Conservation (phyloP, 1,140 invertebrate species). For the Subanguina moxae region DNA sequence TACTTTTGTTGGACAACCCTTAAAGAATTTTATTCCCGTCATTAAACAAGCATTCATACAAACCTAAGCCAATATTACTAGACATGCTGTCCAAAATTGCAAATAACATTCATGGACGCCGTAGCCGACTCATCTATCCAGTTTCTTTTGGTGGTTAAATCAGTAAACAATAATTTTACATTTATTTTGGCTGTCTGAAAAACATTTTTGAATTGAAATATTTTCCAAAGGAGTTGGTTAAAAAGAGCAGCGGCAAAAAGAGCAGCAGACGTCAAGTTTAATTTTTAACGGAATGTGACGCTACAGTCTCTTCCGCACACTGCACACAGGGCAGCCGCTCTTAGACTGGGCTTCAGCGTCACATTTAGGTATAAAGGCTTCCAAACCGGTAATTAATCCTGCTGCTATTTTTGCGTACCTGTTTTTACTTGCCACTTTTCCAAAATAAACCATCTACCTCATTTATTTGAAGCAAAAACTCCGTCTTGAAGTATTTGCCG, state of each 20-base stretch:
- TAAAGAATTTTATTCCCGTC: too few species aligned
- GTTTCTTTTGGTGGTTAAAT: constrained; percentile 9
- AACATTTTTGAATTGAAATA: not conserved
- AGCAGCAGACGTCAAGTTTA: not conserved
- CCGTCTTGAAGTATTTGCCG: constrained; percentile 17
- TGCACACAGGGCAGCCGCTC: too few species aligned
- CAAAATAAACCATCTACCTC: constrained; percentile 5
- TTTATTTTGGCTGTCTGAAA: constrained; percentile 16
- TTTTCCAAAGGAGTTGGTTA: too few species aligned
- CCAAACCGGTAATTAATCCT: too few species aligned
- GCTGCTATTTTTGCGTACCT: too few species aligned
- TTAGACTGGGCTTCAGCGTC: too few species aligned
- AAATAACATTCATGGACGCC: not conserved
- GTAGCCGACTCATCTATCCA: constrained; percentile 15
- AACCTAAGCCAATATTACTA: too few species aligned
- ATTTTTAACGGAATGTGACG: not conserved
- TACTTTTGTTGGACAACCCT: too few species aligned
- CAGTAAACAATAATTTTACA: constrained; percentile 5
- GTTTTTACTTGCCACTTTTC: not conserved
- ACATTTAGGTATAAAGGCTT: too few species aligned
- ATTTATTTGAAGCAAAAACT: constrained; percentile 24
- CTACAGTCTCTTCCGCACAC: not conserved
- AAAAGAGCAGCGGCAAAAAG: too few species aligned
- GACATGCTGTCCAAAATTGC: not conserved
- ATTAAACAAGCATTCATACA: too few species aligned